Conservation (phyloP, 2,113 vertebrate genomes). For the Phrynocephalus versicolor region DNA sequence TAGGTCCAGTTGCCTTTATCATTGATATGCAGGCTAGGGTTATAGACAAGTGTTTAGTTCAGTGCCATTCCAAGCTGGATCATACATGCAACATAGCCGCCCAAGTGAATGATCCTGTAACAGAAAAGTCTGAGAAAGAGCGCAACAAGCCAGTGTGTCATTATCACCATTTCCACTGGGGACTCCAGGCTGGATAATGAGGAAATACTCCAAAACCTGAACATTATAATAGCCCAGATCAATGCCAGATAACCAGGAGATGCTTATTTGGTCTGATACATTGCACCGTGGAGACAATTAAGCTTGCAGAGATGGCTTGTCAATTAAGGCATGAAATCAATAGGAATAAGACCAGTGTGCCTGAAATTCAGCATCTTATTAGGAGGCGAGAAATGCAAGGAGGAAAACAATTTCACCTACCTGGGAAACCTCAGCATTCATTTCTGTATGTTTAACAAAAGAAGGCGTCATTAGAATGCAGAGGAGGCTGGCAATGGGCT, state of each 20-base stretch:
- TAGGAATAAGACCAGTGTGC: constrained; percentile 7
- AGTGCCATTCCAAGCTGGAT: no score
- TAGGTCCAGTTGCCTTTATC: no score
- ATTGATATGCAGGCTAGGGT: background rate
- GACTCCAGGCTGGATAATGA: background rate
- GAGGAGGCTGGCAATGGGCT: background rate
- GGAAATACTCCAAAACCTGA: background rate
- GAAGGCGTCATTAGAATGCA: constrained; percentile 7
- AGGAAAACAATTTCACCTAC: constrained; percentile 18
- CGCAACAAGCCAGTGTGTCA: background rate
- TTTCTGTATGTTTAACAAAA: background rate
- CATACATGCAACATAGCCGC: background rate
- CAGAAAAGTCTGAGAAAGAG: background rate
- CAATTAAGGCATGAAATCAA: constrained; percentile 25
- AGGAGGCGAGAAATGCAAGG: constrained; percentile 27
- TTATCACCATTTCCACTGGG: background rate
- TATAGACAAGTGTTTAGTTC: background rate
- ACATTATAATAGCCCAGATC: background rate
- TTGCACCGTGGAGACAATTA: constrained; percentile 5
- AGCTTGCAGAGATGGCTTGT: constrained; percentile 27
- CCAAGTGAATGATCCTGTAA: background rate
- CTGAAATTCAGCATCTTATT: constrained; percentile 30
- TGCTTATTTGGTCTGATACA: constrained; percentile 22
- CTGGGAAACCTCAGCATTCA: constrained; percentile 4
- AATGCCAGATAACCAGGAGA: constrained; percentile 1